Conservation (phyloP, 2,797 vertebrate genomes). For the Liasis olivaceus region DNA sequence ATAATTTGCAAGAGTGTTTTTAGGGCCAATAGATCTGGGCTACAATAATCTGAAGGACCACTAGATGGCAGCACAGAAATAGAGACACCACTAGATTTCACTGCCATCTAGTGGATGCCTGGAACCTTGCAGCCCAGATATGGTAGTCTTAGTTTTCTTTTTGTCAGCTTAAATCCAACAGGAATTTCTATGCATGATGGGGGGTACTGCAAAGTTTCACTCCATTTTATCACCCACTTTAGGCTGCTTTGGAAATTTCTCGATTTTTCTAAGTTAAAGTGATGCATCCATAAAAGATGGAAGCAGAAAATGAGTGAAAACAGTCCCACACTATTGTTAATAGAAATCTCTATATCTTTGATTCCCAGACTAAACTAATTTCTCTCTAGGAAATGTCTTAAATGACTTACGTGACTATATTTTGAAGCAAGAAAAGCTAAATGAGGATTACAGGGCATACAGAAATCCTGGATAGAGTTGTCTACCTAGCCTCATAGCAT, state of each 20-base stretch:
- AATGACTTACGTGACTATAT: not conserved
- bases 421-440: conserved; percentile 19
- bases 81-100: not conserved
- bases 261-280: not conserved
- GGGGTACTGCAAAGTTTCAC: not conserved
- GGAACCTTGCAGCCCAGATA: not conserved
- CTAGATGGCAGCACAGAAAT: not conserved
- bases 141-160: not conserved
- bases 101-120: not conserved
- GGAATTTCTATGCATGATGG: not conserved
- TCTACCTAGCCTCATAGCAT: conserved; percentile 27
- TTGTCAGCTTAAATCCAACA: not conserved
- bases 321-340: not conserved
- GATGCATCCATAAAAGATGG: not conserved
- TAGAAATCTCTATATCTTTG: not conserved
- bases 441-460: not conserved
- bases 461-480: not conserved
- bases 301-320: not conserved
- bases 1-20: not conserved
- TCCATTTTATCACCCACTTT: no score
- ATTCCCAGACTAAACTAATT: not conserved
- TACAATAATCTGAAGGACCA: not conserved
- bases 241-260: not conserved
- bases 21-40: not conserved
- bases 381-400: not conserved